Evolutionary conservation across 2,888 invertebrate species (phyloP).

Genomic region (Pyrochroa serraticornis): DNA sequence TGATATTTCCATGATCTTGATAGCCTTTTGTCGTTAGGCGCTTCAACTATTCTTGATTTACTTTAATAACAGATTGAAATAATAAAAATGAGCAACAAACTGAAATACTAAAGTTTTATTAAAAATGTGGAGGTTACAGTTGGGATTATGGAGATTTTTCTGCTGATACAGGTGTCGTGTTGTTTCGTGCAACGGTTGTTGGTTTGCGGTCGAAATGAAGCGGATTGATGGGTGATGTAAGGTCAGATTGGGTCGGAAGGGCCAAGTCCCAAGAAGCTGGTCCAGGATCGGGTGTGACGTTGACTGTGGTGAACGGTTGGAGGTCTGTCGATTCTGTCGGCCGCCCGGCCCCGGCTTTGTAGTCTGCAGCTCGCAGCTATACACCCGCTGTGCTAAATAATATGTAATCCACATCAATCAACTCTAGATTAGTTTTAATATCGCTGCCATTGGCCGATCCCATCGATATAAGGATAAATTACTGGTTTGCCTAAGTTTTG

Average conservation of each 20-base stretch:
- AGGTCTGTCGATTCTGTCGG: constrained; percentile 40
- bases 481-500: constrained; percentile 7
- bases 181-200: constrained; percentile 4
- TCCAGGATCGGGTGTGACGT: constrained; percentile 32
- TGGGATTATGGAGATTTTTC: not conserved
- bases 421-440: constrained; percentile 48
- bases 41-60: too few relatives aligned
- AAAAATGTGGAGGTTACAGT: too few relatives aligned
- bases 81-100: too few relatives aligned
- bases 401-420: constrained; percentile 49
- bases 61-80: too few relatives aligned
- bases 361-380: constrained; percentile 37
- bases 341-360: constrained; percentile 38
- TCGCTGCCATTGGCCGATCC: constrained; percentile 34
- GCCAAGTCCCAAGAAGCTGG: constrained; percentile 24
- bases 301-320: constrained; percentile 31
- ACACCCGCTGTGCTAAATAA: constrained; percentile 46
- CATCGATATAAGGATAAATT: constrained; percentile 23
- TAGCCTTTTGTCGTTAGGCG: too few relatives aligned
- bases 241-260: constrained; percentile 22
- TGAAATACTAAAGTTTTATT: too few relatives aligned
- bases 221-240: constrained; percentile 14
- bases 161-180: constrained; percentile 1
- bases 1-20: too few relatives aligned
- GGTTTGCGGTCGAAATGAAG: not conserved